Base-by-base conservation (phyloP, 35 echinoderm and acorn worm genomes). In the Holothuria glaberrima region DNA sequence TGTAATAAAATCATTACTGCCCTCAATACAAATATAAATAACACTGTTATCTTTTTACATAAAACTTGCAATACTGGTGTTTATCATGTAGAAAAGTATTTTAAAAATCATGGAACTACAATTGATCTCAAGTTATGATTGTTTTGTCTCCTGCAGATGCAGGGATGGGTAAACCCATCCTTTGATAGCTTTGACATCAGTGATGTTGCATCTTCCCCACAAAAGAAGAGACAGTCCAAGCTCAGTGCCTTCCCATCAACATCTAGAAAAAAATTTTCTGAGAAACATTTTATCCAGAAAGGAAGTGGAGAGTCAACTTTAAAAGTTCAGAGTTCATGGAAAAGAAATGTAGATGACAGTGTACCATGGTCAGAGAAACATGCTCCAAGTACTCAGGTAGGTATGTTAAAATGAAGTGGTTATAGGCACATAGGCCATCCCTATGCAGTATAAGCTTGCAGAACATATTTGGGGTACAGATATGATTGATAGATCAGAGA, bases 281-380 rank as follows among this genome's bases (percentile, higher is more conserved):
- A 58, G 86, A 62, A 54, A 46, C 71, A 46, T 5, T 41, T 52
- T 71, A 74, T 83, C 56, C 71, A 30, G 83, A 32, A 54, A 41
- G 21, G 59, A 56, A 33, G 7, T 38, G 91, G 82, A 14, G 29
- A 72, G 18, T 62, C 38, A 46, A 19, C 12, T 25, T 60, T 26
- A 27, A 88, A 35, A 75, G 5, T 26, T 33, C 60, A 68, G 65
- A 79, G 60, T 38, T 67, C 69, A 27, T 74, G 58, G 25, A 58
- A 62, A 52, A 50, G 20, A 59, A 92, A 90, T 64, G 86, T 44
- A 80, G 74, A 74, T 30, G 94, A 95, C 24, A 73, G 34, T 52
- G 68, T 91, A 26, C 61, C 86, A 30, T 95, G 94, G 94, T 88
- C 88, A 68, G 94, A 95, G 34, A 92, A 82, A 90, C 88, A 95